phyloP scores from a whole-genome alignment of 2,888 invertebrate species.

The Unio delphinus region DNA sequence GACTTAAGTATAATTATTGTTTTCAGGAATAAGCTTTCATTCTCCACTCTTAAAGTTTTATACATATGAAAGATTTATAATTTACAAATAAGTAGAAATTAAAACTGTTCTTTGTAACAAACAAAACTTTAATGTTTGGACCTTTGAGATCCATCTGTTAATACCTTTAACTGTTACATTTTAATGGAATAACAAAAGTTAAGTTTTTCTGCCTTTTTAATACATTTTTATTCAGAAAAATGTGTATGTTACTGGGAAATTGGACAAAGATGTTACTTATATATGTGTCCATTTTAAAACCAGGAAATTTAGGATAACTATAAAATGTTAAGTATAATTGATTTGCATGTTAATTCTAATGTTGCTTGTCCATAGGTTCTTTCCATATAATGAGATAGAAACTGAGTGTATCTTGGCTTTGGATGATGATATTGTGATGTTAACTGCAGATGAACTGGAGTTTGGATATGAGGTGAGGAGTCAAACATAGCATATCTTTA shows the following conservation, averaged over 20 bases:
- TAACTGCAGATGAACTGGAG: conserved; percentile 95
- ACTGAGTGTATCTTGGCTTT: conserved; percentile 96
- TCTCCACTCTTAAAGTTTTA: no score
- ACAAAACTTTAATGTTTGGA: no score
- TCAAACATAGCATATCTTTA: not conserved
- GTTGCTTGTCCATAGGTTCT: conserved; percentile 78
- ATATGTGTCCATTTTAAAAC: not conserved
- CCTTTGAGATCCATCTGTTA: no score
- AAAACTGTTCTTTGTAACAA: no score
- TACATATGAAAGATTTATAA: no score
- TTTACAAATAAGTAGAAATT: no score
- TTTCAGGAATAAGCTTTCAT: no score
- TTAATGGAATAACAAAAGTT: no score
- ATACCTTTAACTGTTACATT: no score
- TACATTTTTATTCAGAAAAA: not conserved
- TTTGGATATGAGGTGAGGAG: conserved; percentile 84
- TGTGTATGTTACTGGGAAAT: not conserved
- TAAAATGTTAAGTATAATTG: not conserved
- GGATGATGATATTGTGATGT: conserved; percentile 96
- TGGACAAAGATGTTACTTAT: not conserved
- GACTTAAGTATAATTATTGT: no score
- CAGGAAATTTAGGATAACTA: not conserved
- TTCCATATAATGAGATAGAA: conserved; percentile 95
- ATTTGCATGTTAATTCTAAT: not conserved
- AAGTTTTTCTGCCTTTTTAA: not conserved